Percentiles rank a stretch among this genome's conserved stretches.
Conservation (phyloP, 2,113 vertebrate genomes). For the Tetrao urogallus region DNA sequence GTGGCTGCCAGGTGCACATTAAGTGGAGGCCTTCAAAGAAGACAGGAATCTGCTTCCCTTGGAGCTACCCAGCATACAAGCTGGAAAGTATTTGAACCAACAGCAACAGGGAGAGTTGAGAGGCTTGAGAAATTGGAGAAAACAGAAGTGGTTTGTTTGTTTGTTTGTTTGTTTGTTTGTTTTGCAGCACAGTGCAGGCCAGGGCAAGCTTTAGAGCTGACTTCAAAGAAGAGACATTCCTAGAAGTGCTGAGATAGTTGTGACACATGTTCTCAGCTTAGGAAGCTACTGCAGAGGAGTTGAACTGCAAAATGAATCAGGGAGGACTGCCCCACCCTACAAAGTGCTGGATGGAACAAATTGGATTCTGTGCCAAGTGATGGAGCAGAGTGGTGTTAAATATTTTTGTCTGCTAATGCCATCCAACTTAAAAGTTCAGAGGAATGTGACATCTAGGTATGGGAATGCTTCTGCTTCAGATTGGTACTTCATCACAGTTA, state of each 20-base stretch:
- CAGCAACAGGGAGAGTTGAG: background rate
- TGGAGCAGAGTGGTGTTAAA: fast-evolving
- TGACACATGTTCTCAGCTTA: background rate
- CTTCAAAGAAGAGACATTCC: background rate
- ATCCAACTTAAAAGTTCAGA: background rate
- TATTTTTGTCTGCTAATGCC: background rate
- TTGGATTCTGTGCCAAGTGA: fast-evolving
- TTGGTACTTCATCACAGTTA: background rate
- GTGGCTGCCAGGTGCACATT: background rate
- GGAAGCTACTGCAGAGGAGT: background rate
- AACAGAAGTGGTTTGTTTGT: background rate
- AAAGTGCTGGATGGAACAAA: background rate
- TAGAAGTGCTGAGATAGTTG: background rate
- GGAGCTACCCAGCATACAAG: background rate
- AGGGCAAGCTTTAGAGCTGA: background rate
- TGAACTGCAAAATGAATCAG: background rate
- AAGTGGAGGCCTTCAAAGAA: background rate
- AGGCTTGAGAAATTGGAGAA: background rate
- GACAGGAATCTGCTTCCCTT: background rate
- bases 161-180: background rate
- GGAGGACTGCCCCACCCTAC: background rate
- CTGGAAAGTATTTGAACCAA: background rate
- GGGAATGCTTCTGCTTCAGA: background rate
- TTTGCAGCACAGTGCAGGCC: background rate
- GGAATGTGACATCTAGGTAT: background rate